These are phyloP conservation scores for Staurois parvus DNA, from an alignment of 2,797 vertebrate species.

Conservation along the genomic window DNA sequence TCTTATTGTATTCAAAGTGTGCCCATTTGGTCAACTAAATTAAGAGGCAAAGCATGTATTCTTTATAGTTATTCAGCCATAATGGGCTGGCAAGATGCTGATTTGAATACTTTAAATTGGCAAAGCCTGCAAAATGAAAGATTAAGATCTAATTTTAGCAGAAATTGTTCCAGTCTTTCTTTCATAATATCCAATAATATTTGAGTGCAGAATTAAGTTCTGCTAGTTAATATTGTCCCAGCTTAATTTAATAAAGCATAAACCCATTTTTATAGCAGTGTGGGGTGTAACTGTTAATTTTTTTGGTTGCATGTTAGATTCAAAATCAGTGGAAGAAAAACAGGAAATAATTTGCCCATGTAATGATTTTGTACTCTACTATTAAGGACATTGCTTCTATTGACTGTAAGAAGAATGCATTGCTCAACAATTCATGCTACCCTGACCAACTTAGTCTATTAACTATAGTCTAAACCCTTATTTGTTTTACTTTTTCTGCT, in stretches of 20 bases:
- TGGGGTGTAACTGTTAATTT: slow-evolving; percentile 71
- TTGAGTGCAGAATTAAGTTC: slow-evolving; percentile 78
- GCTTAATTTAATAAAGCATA: slow-evolving; percentile 78
- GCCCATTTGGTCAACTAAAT: slow-evolving; percentile 80
- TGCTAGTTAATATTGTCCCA: slow-evolving; percentile 70
- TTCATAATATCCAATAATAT: slow-evolving; percentile 67
- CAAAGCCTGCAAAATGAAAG: slow-evolving; percentile 89
- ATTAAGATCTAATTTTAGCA: slow-evolving; percentile 87
- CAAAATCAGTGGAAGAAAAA: slow-evolving; percentile 45
- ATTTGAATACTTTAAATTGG: slow-evolving; percentile 81
- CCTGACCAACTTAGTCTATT: too few species aligned
- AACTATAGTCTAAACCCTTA: too few species aligned
- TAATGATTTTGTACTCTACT: background rate
- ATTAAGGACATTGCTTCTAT: background rate
- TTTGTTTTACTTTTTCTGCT: too few species aligned
- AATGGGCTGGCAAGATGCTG: slow-evolving; percentile 74
- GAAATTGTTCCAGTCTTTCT: slow-evolving; percentile 74
- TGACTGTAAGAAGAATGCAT: background rate
- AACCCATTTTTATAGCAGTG: slow-evolving; percentile 76
- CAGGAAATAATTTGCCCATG: background rate
- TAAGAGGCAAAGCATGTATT: slow-evolving; percentile 80
- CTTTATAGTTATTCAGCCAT: slow-evolving; percentile 82
- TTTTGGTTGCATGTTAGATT: slow-evolving; percentile 44
- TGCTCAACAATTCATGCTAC: too few species aligned
- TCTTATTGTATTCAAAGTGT: slow-evolving; percentile 84